phyloP scores from a whole-genome alignment of 2,113 vertebrate genomes.

The Orycteropus afer region DNA sequence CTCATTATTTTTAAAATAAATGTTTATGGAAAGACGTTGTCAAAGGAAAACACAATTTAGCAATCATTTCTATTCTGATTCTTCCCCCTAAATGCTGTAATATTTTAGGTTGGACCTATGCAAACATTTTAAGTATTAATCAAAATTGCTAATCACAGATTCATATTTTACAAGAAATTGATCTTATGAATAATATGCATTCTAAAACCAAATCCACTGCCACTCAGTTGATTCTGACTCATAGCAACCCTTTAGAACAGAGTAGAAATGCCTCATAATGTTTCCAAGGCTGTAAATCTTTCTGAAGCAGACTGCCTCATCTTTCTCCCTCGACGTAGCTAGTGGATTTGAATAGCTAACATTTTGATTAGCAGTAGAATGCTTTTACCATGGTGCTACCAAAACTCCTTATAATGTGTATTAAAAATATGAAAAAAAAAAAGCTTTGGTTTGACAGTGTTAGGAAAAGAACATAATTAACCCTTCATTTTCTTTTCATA shows the following conservation, averaged over 20 bases:
- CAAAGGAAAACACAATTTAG: constrained; percentile 27
- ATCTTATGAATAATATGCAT: background rate
- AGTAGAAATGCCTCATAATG: too few relatives aligned
- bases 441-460: background rate
- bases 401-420: too few relatives aligned
- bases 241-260: too few relatives aligned
- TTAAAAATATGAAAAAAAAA: accelerated
- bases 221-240: too few relatives aligned
- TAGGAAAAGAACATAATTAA: too few relatives aligned
- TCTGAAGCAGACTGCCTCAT: too few relatives aligned
- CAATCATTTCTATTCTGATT: constrained; percentile 24
- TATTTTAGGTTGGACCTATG: background rate
- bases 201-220: too few relatives aligned
- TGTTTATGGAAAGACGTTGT: constrained; percentile 70
- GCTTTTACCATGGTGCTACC: too few relatives aligned
- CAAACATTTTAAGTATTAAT: background rate
- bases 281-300: too few relatives aligned
- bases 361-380: too few relatives aligned
- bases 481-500: background rate
- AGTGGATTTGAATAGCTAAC: too few relatives aligned
- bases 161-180: background rate
- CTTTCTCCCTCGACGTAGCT: too few relatives aligned
- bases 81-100: background rate
- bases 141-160: background rate
- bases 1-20: constrained; percentile 72